Percentiles rank a stretch among this genome's conserved stretches.
These are phyloP conservation scores for Limulus polyphemus DNA, from an alignment of 2,888 invertebrate species.

Conservation along the genomic window DNA sequence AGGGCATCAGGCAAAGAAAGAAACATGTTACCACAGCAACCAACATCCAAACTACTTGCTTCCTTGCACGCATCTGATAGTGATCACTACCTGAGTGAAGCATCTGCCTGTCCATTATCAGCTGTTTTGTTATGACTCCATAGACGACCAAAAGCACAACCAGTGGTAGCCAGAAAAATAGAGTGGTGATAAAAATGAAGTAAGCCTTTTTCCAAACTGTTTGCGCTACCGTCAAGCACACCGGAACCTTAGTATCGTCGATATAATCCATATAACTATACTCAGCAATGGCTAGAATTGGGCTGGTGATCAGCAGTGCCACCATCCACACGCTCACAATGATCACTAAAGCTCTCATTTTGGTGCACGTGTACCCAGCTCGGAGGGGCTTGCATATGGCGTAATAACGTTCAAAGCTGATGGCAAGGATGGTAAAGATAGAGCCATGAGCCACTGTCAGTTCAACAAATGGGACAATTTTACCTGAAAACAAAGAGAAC, in stretches of 20 bases:
- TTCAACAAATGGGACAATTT: conserved; percentile 83
- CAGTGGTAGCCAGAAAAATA: conserved; percentile 75
- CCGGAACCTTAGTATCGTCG: conserved; percentile 56
- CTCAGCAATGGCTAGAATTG: conserved; percentile 65
- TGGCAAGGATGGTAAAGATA: conserved; percentile 80
- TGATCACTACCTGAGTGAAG: conserved; percentile 1
- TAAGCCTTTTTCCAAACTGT: conserved; percentile 64
- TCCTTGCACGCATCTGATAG: conserved; percentile 40
- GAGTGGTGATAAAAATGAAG: conserved; percentile 56
- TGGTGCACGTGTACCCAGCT: conserved; percentile 44
- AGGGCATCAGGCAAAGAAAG: conserved; percentile 76
- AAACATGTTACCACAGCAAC: conserved; percentile 78
- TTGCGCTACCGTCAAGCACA: conserved; percentile 65
- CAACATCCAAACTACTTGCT: conserved; percentile 77
- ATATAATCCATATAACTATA: conserved; percentile 57
- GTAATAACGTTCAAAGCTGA: conserved; percentile 79
- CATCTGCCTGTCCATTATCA: conserved; percentile 43
- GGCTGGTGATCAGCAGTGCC: conserved; percentile 43
- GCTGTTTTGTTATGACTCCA: conserved; percentile 67
- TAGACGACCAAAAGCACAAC: conserved; percentile 66
- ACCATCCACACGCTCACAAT: conserved; percentile 36
- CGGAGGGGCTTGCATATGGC: conserved; percentile 85
- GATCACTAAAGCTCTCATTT: conserved; percentile 33
- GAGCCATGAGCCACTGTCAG: conserved; percentile 83
- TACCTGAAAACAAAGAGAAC: conserved; percentile 48